Base-by-base conservation (phyloP, 2,888 invertebrate species). In the Andrena bicolor region DNA sequence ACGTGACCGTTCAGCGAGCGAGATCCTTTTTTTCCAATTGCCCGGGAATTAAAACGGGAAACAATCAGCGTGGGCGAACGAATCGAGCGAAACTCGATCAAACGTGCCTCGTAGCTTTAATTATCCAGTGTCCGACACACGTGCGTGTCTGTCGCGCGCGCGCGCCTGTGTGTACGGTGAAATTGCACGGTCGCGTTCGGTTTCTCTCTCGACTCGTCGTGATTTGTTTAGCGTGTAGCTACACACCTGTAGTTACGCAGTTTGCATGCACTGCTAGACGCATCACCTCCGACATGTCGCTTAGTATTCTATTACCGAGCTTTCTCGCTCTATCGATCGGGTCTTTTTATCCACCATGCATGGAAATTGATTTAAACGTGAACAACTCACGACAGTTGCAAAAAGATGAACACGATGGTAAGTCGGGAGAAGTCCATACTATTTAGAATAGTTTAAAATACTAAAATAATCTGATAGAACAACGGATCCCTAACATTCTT, bases 41-140 rank as follows among this genome's bases (percentile, higher is more conserved):
- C 87, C 70, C 71, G 60, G 77, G 79, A 87, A 87, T 85, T 77
- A 84, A 87, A 87, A 83, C 86, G 73, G 86, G 72, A 84, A 87
- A 89, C 89, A 89, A 89, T 87, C 89, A 83, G 83, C 71, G 83
- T 65, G 79, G 66, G 51, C 85, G 83, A 65, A 79, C 85, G 80
- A 82, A 80, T 75, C 80, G 85, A 76, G 76, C 72, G 88, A 85
- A 88, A 88, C 85, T 86, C 86, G 86, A 88, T 88, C 84, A 88
- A 88, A 85, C 79, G 82, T 88, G 88, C 86, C 88, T 88, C 85
- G 88, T 84, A 88, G 88, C 88, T 88, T 88, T 88, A 88, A 88
- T 88, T 88, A 88, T 88, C 88, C 82, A 76, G 75, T 71, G 82
- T 70, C 74, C 83, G 61, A 78, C 75, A 70, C 28, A 69, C 61